phyloP scores from a whole-genome alignment of 2,797 vertebrate genomes.

The Pantherophis alleghaniensis region DNA sequence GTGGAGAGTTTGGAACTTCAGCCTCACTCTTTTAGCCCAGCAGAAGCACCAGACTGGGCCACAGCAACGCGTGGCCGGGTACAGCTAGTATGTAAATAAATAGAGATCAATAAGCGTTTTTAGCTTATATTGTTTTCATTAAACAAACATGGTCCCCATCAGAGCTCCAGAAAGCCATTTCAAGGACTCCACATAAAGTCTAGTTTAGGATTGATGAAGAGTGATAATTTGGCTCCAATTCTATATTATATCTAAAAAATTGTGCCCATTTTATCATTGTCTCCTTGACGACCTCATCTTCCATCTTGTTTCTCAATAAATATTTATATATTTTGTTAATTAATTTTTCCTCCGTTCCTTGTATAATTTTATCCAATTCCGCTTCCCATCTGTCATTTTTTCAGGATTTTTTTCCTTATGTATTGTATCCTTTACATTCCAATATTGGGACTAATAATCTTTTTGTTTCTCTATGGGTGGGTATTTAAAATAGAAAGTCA shows the following conservation, averaged over 20 bases:
- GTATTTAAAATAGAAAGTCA: not conserved
- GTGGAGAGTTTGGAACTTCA: no score
- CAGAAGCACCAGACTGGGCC: no score
- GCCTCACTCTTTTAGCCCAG: no score
- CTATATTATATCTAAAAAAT: no score
- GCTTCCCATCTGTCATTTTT: slow-evolving; percentile 1
- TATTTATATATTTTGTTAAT: no score
- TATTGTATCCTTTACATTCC: slow-evolving; percentile 16
- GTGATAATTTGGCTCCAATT: not conserved
- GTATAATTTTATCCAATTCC: no score
- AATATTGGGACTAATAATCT: not conserved
- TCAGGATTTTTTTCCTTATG: not conserved
- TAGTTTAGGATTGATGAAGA: not conserved
- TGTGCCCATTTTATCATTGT: no score
- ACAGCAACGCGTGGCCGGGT: no score
- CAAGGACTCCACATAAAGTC: not conserved
- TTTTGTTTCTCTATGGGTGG: not conserved
- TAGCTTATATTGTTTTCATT: not conserved
- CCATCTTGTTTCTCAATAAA: no score
- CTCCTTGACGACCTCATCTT: no score
- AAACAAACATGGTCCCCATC: not conserved
- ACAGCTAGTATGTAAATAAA: slow-evolving; percentile 8
- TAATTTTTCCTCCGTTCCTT: no score
- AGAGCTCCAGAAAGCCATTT: not conserved
- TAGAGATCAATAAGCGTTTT: not conserved